Percentiles rank a stretch among this genome's conserved stretches.
phyloP scores from a whole-genome alignment of 2,113 vertebrate species.

The Chionis minor region DNA sequence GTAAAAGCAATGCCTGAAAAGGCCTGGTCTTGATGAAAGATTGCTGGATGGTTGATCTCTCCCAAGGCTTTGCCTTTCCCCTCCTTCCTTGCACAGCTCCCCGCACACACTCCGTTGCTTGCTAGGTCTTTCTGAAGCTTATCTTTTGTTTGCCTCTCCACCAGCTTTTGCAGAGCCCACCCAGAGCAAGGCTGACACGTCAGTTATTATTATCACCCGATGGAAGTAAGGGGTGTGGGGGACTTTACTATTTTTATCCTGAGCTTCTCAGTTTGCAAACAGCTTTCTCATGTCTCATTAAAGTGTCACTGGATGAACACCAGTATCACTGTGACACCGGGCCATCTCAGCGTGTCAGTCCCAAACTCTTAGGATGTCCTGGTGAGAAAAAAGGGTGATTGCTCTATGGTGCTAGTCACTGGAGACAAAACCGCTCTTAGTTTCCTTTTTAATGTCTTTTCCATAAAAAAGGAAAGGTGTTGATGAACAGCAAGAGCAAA shows the following conservation, averaged over 20 bases:
- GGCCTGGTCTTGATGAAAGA: rapidly evolving
- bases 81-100: not conserved
- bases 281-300: not conserved
- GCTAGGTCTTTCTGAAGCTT: not conserved
- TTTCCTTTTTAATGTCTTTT: not conserved
- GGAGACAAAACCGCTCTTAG: not conserved
- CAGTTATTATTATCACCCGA: not conserved
- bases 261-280: not conserved
- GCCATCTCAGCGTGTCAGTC: not conserved
- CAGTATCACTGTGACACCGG: not conserved
- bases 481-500: not conserved
- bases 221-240: not conserved
- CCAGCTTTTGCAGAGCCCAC: not conserved
- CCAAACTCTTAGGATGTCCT: not conserved
- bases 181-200: not conserved
- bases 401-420: not conserved
- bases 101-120: not conserved
- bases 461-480: not conserved
- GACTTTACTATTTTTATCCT: conserved; percentile 18
- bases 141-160: not conserved
- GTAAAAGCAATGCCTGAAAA: not conserved
- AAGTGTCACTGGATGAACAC: not conserved
- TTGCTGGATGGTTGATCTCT: not conserved
- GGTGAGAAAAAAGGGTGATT: not conserved
- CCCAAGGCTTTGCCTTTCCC: not conserved